phyloP scores from a whole-genome alignment of 2,113 vertebrate species.

The Pseudolaguvia tuberculata region DNA sequence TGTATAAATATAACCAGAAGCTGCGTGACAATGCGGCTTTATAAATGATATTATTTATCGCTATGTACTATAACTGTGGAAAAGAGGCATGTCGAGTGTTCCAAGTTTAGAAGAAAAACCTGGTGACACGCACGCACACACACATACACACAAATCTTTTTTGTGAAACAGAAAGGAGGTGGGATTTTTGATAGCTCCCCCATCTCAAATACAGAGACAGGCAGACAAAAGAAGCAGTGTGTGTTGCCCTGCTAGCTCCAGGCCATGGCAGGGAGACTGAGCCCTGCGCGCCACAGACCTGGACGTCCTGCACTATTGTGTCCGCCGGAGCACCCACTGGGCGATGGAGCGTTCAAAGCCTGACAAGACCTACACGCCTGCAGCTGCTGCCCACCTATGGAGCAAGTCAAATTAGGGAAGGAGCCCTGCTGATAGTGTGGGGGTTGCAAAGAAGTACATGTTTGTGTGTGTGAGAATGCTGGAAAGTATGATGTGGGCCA shows the following conservation, averaged over 20 bases:
- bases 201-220: slow-evolving; percentile 74
- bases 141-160: slow-evolving; percentile 77
- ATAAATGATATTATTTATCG: slow-evolving; percentile 38
- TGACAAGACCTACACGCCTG: slow-evolving; percentile 81
- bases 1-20: slow-evolving; percentile 39
- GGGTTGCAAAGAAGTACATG: slow-evolving; percentile 59
- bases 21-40: slow-evolving; percentile 34
- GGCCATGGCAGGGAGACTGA: slow-evolving; percentile 75
- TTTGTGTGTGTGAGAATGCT: slow-evolving; percentile 80
- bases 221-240: slow-evolving; percentile 90
- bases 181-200: slow-evolving; percentile 81
- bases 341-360: slow-evolving; percentile 71
- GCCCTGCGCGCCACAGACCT: slow-evolving; percentile 68
- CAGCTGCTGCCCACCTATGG: slow-evolving; percentile 95
- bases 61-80: slow-evolving; percentile 19
- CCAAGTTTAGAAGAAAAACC: slow-evolving; percentile 11
- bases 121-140: slow-evolving; percentile 25
- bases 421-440: slow-evolving; percentile 80
- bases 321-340: slow-evolving; percentile 69
- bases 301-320: slow-evolving; percentile 79
- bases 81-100: slow-evolving; percentile 27
- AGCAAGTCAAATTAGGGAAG: slow-evolving; percentile 91
- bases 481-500: slow-evolving; percentile 58
- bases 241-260: slow-evolving; percentile 80
- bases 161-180: slow-evolving; percentile 69